A percentile compares a stretch with the other conserved stretches of the same genome.
These are phyloP conservation scores for Caenorhabditis japonica DNA, from an alignment of 2,888 invertebrate genomes.

Conservation along the genomic window DNA sequence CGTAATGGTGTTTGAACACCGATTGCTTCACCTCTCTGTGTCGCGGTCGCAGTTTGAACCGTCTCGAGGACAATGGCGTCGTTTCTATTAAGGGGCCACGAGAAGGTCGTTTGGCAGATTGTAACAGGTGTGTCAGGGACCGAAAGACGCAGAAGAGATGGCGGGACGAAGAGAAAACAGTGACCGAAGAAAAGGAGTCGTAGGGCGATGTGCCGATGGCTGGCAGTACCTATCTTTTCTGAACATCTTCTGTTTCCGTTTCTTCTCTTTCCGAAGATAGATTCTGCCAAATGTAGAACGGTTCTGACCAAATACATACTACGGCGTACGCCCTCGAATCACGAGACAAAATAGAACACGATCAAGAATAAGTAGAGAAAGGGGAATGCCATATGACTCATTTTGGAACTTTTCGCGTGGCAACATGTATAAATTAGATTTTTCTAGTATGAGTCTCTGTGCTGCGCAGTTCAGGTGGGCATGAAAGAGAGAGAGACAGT, in stretches of 20 bases:
- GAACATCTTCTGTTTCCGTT: constrained; percentile 47
- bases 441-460: too few relatives aligned
- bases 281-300: constrained; percentile 31
- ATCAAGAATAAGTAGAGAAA: too few relatives aligned
- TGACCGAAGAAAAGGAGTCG: constrained; percentile 41
- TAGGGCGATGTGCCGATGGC: constrained; percentile 44
- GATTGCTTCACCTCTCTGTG: background rate
- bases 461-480: too few relatives aligned
- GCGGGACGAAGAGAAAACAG: constrained; percentile 20
- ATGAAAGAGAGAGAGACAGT: background rate
- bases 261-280: too few relatives aligned
- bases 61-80: constrained; percentile 45
- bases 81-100: constrained; percentile 16
- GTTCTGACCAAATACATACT: constrained; percentile 39
- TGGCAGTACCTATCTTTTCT: constrained; percentile 21
- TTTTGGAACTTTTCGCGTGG: background rate
- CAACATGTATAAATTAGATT: too few relatives aligned
- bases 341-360: constrained; percentile 9
- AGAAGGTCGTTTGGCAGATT: constrained; percentile 43
- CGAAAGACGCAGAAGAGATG: constrained; percentile 13
- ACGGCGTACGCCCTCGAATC: constrained; percentile 23
- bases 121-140: constrained; percentile 21
- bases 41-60: constrained; percentile 9
- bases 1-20: constrained; percentile 26
- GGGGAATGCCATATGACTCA: too few relatives aligned